phyloP scores from a whole-genome alignment of 2,797 vertebrate species.

The Lithobates sylvaticus region DNA sequence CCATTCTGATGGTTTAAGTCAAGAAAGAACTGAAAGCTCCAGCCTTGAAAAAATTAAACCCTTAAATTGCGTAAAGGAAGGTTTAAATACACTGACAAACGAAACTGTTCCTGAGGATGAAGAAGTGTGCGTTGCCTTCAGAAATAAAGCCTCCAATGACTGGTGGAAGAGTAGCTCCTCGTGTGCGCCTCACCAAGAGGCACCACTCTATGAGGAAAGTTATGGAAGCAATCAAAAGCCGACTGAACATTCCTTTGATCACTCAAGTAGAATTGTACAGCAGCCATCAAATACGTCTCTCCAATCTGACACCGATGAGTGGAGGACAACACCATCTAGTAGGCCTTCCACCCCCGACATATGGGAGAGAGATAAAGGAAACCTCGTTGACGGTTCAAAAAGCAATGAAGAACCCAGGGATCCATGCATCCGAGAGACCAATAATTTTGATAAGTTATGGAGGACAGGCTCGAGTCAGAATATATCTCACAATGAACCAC shows the following conservation, averaged over 20 bases:
- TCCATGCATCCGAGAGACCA: not conserved
- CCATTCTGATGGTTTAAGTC: not conserved
- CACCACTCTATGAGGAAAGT: not conserved
- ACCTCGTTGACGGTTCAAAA: not conserved
- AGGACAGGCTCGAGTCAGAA: not conserved
- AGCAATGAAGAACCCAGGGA: not conserved
- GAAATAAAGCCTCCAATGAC: not conserved
- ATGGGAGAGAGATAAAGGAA: not conserved
- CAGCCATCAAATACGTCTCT: not conserved
- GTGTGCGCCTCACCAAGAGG: not conserved
- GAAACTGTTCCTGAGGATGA: not conserved
- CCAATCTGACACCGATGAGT: slow-evolving; percentile 13
- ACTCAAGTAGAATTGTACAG: not conserved
- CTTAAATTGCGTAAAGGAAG: not conserved
- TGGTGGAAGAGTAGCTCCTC: not conserved
- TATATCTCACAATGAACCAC: not conserved
- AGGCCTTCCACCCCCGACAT: not conserved
- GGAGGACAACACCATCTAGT: not conserved
- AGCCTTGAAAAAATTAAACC: not conserved
- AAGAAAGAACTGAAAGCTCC: not conserved
- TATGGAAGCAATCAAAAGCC: not conserved
- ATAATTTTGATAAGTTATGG: not conserved
- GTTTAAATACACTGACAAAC: not conserved
- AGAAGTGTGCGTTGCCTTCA: not conserved
- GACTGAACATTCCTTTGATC: not conserved